A percentile compares a stretch with the other conserved stretches of the same genome.
These are phyloP conservation scores for Andrena dorsata DNA, from an alignment of 2,888 invertebrate genomes.

Conservation along the genomic window DNA sequence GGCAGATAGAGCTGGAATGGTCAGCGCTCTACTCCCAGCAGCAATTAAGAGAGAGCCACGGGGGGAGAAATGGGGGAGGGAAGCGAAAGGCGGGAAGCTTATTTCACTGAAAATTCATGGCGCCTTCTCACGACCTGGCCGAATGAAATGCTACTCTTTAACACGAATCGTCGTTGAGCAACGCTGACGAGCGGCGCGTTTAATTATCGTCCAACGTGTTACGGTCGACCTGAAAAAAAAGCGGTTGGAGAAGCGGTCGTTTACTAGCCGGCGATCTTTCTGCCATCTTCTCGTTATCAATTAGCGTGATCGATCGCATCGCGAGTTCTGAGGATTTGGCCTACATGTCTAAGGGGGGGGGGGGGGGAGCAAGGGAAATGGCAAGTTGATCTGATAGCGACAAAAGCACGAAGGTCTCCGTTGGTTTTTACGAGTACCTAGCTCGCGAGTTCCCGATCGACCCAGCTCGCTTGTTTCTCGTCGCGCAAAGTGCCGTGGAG, in stretches of 20 bases:
- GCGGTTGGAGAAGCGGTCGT: neutral
- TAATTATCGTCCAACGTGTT: slow-evolving; percentile 7
- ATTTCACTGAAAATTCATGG: slow-evolving; percentile 15
- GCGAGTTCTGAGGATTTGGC: slow-evolving; percentile 56
- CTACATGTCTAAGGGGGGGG: slow-evolving; percentile 30
- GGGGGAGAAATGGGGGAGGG: neutral
- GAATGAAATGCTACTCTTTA: slow-evolving; percentile 24
- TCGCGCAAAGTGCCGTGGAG: too few species aligned
- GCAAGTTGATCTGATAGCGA: slow-evolving; percentile 43
- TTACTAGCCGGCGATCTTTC: neutral
- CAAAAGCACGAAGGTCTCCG: slow-evolving; percentile 37
- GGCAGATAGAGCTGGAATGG: neutral
- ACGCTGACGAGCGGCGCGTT: neutral
- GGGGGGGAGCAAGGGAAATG: slow-evolving; percentile 26
- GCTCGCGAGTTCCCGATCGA: neutral
- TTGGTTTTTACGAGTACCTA: slow-evolving; percentile 40
- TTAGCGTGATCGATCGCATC: slow-evolving; percentile 22
- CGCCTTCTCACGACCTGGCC: slow-evolving; percentile 1
- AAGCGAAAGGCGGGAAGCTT: neutral
- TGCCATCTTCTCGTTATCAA: slow-evolving; percentile 28
- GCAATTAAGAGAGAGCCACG: slow-evolving; percentile 18
- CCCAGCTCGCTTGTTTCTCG: too few species aligned
- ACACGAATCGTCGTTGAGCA: slow-evolving; percentile 21
- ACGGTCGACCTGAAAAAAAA: neutral
- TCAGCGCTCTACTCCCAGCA: neutral